These are phyloP conservation scores for Chloroceryle inda DNA, from an alignment of 2,797 vertebrate genomes.

Conservation along the genomic window DNA sequence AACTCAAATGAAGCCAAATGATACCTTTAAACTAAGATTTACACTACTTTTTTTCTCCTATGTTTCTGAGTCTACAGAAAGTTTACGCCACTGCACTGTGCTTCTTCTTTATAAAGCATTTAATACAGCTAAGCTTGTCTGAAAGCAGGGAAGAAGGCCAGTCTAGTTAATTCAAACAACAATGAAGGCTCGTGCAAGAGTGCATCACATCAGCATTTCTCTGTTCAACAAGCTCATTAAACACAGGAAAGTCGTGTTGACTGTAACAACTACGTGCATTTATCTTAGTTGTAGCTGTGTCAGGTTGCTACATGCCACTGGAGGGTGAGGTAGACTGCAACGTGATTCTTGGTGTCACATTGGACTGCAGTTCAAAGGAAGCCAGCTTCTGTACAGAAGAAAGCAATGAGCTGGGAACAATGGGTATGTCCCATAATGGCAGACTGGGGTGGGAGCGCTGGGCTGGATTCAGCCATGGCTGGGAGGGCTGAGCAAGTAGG, in stretches of 20 bases:
- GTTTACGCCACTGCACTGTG: not conserved
- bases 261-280: not conserved
- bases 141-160: not conserved
- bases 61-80: not conserved
- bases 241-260: not conserved
- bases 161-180: not conserved
- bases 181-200: not conserved
- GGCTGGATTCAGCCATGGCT: not conserved
- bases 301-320: slow-evolving; percentile 16
- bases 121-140: not conserved
- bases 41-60: not conserved
- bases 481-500: not conserved
- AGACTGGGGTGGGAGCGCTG: not conserved
- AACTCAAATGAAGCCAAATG: not conserved
- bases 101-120: not conserved
- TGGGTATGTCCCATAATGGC: not conserved
- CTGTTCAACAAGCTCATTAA: not conserved
- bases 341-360: slow-evolving; percentile 27
- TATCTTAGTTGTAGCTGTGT: not conserved
- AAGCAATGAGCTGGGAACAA: slow-evolving; percentile 32
- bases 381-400: not conserved
- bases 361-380: slow-evolving; percentile 28
- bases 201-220: not conserved
- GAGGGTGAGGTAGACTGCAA: not conserved
- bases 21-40: not conserved